These are phyloP conservation scores for Acrocyrtus sp. DNA, from an alignment of 2,888 invertebrate species.

Conservation along the genomic window DNA sequence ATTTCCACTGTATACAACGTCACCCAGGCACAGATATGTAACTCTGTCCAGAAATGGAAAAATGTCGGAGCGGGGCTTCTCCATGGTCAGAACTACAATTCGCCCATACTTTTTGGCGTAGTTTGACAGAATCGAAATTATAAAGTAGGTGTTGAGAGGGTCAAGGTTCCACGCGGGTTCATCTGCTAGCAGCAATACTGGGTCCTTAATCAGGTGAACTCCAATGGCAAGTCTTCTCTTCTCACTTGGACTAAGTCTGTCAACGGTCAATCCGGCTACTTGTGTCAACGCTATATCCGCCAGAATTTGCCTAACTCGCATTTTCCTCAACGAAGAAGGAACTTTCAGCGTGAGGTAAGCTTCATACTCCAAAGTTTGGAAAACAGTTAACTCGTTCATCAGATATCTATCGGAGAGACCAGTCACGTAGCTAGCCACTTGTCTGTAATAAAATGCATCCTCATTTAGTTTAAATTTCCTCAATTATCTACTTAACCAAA, in stretches of 20 bases:
- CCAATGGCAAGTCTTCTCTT: slow-evolving; percentile 90
- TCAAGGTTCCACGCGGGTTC: slow-evolving; percentile 96
- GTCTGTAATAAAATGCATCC: slow-evolving; percentile 32
- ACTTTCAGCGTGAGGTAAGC: slow-evolving; percentile 74
- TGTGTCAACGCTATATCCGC: slow-evolving; percentile 93
- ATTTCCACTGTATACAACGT: slow-evolving; percentile 91
- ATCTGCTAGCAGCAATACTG: slow-evolving; percentile 90
- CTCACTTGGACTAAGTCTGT: slow-evolving; percentile 79
- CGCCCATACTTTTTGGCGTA: slow-evolving; percentile 87
- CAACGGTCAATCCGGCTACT: slow-evolving; percentile 69
- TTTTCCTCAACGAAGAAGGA: slow-evolving; percentile 80
- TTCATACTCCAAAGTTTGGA: slow-evolving; percentile 84
- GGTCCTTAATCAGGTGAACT: slow-evolving; percentile 92
- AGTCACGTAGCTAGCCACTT: slow-evolving; percentile 60
- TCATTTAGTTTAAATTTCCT: not conserved
- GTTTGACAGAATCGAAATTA: slow-evolving; percentile 92
- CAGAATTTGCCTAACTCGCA: slow-evolving; percentile 90
- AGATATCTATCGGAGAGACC: slow-evolving; percentile 59
- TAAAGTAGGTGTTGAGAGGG: slow-evolving; percentile 92
- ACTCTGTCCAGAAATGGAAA: slow-evolving; percentile 93
- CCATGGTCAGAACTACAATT: slow-evolving; percentile 90
- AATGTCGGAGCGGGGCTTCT: slow-evolving; percentile 93
- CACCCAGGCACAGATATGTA: slow-evolving; percentile 88
- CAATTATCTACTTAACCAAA: not conserved
- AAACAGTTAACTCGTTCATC: slow-evolving; percentile 85